phyloP scores from a whole-genome alignment of 2,113 vertebrate species.

The Microtus montanus region DNA sequence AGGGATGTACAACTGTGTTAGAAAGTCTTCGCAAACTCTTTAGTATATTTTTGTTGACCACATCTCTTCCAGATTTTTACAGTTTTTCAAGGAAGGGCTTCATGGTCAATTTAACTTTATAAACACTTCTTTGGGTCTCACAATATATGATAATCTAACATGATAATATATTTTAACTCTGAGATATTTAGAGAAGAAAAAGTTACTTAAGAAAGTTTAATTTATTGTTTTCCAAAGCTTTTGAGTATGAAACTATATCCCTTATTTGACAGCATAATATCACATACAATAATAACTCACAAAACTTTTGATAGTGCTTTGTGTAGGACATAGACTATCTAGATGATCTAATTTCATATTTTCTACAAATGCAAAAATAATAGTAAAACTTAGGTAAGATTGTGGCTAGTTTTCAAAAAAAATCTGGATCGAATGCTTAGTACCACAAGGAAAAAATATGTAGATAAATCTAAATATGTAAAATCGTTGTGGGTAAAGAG shows the following conservation, averaged over 20 bases:
- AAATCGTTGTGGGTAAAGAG: neutral
- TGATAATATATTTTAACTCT: slow-evolving; percentile 6
- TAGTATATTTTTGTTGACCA: slow-evolving; percentile 23
- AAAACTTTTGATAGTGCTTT: slow-evolving; percentile 7
- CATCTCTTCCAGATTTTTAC: neutral
- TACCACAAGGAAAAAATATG: neutral
- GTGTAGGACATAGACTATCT: neutral
- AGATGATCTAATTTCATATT: slow-evolving; percentile 18
- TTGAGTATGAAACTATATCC: neutral
- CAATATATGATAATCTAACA: neutral
- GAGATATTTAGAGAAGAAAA: neutral
- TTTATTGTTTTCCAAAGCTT: slow-evolving; percentile 30
- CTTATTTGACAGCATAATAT: neutral
- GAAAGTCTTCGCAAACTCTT: neutral
- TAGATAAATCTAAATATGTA: neutral
- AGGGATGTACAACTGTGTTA: neutral
- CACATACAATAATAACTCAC: neutral
- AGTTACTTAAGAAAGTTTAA: neutral
- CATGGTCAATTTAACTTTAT: slow-evolving; percentile 42
- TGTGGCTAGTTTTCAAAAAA: neutral
- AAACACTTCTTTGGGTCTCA: slow-evolving; percentile 3
- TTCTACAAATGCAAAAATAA: slow-evolving; percentile 29
- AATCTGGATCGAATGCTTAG: neutral
- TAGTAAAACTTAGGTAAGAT: neutral
- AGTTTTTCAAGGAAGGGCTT: slow-evolving; percentile 17